Conservation (phyloP, 2,797 vertebrate genomes). For the Numenius phaeopus region DNA sequence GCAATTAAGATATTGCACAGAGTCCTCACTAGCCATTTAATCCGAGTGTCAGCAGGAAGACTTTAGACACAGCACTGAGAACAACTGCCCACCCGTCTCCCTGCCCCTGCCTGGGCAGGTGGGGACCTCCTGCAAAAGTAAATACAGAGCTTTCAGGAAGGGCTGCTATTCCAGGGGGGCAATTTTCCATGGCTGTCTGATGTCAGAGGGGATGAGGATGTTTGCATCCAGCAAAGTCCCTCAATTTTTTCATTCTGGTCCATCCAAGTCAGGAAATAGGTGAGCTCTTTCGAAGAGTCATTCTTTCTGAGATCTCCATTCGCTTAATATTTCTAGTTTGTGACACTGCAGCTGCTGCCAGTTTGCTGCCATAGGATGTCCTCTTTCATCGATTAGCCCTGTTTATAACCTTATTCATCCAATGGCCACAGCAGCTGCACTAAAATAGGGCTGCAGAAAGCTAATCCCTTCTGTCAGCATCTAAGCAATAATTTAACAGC, state of each 20-base stretch:
- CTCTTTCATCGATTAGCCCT: background rate
- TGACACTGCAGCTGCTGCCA: background rate
- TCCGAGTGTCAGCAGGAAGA: accelerated
- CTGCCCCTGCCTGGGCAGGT: background rate
- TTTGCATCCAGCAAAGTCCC: background rate
- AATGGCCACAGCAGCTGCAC: background rate
- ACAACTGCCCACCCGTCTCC: background rate
- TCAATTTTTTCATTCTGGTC: background rate
- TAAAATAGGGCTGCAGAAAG: background rate
- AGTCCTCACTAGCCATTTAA: background rate
- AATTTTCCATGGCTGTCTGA: background rate
- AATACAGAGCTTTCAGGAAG: background rate
- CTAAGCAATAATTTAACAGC: background rate
- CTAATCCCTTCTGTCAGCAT: background rate
- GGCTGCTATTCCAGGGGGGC: no score
- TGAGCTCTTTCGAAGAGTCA: background rate
- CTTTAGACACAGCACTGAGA: accelerated
- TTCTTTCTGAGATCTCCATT: background rate
- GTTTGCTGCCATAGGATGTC: background rate
- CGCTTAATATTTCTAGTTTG: background rate
- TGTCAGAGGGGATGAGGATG: background rate
- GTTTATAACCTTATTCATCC: background rate
- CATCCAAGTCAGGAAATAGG: background rate
- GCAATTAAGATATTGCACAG: background rate
- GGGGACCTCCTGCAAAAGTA: background rate